Evolutionary conservation across 2,113 vertebrate species (phyloP), one percentile per base, ranked within the genome.

Genomic region (Scopus umbretta): DNA sequence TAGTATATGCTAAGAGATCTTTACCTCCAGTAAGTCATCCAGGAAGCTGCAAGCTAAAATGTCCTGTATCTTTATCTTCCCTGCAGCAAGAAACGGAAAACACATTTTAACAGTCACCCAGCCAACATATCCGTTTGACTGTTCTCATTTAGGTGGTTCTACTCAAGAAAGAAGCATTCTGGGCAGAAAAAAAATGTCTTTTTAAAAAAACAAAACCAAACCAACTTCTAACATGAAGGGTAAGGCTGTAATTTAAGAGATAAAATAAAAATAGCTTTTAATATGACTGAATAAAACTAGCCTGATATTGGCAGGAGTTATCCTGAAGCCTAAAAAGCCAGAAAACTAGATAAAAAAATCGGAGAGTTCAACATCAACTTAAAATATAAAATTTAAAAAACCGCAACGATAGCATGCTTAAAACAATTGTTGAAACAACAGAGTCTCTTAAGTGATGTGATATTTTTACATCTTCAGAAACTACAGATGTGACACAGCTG

Each of bases 41-140:
- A 99, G 98, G 95, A 99, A 99, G 96, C 99, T 99, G 98, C 99
- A 99, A 80, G 99, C 99, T 97, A 99, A 97, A 96, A 99, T 99
- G 98, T 99, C 99, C 97, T 99, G 99, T 97, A 99, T 99, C 98
- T 99, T 99, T 98, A 99, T 99, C 96, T 99, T 99, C 65, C 99
- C 99, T 99, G 95, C 67, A 98, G 83, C 82, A 96, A 97, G 43
- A 88, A 94, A 91, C 87, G 17, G 62, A 94, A 97, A 72, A 90
- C 1, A 65, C 13, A 71, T 89, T 95, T 75, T 76, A 92, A 75
- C 40, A 65, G 21, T 29, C 5, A 7, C 11, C 25, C 74, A 74
- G 71, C 14, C 43, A 90, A 80, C 13, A 36, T 1, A 86, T 5
- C 19, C 6, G 26, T 61, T 67, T 82, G 22, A 22, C 34, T 85